Conservation (phyloP, 2,797 vertebrate species). For the Tarsius wallacei region DNA sequence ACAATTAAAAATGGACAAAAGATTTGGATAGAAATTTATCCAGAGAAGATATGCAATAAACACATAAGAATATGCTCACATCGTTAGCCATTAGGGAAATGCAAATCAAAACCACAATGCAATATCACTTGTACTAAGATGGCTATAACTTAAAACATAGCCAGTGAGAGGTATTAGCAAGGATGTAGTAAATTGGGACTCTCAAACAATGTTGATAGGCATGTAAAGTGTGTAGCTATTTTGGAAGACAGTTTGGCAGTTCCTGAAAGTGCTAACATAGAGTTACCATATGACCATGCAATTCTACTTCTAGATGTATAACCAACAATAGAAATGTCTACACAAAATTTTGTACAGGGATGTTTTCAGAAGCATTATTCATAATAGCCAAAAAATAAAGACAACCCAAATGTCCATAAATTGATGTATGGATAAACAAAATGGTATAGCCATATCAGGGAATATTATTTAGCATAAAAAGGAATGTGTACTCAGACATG, state of each 20-base stretch:
- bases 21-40: not conserved
- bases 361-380: not conserved
- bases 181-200: not conserved
- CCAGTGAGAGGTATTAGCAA: not conserved
- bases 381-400: not conserved
- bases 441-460: not conserved
- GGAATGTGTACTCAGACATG: not conserved
- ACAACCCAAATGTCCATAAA: not conserved
- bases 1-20: constrained; percentile 10
- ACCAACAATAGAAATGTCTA: not conserved
- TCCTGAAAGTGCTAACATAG: not conserved
- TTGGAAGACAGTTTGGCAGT: not conserved
- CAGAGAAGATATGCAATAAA: not conserved
- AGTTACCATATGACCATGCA: not conserved
- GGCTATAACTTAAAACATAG: not conserved
- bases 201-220: not conserved
- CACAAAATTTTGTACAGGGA: not conserved
- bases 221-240: not conserved
- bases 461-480: not conserved
- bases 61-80: not conserved
- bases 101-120: not conserved
- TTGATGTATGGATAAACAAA: not conserved
- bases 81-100: not conserved
- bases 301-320: not conserved
- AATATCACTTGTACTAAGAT: not conserved